These are phyloP conservation scores for Enteromius argenteus DNA, from an alignment of 2,797 vertebrate genomes.

Conservation along the genomic window DNA sequence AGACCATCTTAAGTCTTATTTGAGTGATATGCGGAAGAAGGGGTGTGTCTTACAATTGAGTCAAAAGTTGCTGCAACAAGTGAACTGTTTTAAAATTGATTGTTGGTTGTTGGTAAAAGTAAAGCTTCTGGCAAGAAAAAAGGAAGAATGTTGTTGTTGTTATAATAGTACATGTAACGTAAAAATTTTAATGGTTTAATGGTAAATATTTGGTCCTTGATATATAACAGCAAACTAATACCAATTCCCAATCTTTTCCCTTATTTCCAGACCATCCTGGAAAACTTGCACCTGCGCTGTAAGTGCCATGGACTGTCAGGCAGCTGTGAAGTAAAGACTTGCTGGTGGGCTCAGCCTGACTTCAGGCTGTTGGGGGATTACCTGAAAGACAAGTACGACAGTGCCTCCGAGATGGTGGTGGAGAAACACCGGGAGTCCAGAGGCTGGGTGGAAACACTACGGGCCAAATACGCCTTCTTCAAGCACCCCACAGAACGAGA, in stretches of 20 bases:
- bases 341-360: slow-evolving; percentile 98
- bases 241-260: slow-evolving; percentile 24
- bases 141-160: background rate
- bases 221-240: background rate
- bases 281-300: slow-evolving; percentile 98
- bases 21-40: background rate
- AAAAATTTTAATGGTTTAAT: too few relatives aligned
- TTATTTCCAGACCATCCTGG: slow-evolving; percentile 88
- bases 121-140: background rate
- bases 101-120: background rate
- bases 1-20: background rate
- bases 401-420: slow-evolving; percentile 97
- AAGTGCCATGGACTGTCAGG: slow-evolving; percentile 97
- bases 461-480: slow-evolving; percentile 95
- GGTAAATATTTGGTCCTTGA: background rate
- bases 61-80: background rate
- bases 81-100: background rate
- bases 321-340: slow-evolving; percentile 98
- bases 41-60: background rate
- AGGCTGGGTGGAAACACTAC: slow-evolving; percentile 94
- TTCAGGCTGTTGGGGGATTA: slow-evolving; percentile 95
- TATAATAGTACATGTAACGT: background rate
- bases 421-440: slow-evolving; percentile 95
- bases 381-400: slow-evolving; percentile 98
- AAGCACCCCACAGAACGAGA: slow-evolving; percentile 95